Evolutionary conservation across 2,113 vertebrate species (phyloP).

Genomic region (Sinocyclocheilus grahami): DNA sequence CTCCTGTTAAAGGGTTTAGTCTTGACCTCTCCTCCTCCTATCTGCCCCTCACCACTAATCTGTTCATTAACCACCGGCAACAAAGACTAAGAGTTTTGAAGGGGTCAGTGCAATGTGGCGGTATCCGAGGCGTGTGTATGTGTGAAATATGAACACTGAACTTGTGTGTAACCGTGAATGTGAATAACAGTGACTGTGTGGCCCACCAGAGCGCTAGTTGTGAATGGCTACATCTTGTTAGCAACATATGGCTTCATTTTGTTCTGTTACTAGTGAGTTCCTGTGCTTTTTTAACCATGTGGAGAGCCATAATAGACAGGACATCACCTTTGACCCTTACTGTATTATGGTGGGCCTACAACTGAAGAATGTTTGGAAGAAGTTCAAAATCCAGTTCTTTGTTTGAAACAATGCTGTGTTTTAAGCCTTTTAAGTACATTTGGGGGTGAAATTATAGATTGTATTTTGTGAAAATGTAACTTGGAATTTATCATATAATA

Average conservation of each 20-base stretch:
- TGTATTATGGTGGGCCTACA: slow-evolving; percentile 14
- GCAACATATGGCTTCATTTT: slow-evolving; percentile 43
- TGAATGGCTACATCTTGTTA: slow-evolving; percentile 20
- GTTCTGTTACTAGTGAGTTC: slow-evolving; percentile 13
- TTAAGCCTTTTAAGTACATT: not conserved
- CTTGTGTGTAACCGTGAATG: slow-evolving; percentile 58
- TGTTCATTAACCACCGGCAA: slow-evolving; percentile 81
- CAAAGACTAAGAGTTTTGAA: slow-evolving; percentile 73
- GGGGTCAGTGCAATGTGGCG: slow-evolving; percentile 21
- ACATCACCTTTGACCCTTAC: slow-evolving; percentile 38
- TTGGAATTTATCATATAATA: not conserved
- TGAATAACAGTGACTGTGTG: not conserved
- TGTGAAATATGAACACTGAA: slow-evolving; percentile 39
- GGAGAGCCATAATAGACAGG: slow-evolving; percentile 26
- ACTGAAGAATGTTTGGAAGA: slow-evolving; percentile 32
- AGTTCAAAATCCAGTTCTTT: slow-evolving; percentile 34
- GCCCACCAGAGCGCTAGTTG: not conserved
- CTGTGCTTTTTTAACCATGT: slow-evolving; percentile 41
- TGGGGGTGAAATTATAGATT: not conserved
- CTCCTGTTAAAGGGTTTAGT: slow-evolving; percentile 76
- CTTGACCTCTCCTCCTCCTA: slow-evolving; percentile 83
- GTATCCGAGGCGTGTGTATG: slow-evolving; percentile 37
- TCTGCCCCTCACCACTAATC: slow-evolving; percentile 79
- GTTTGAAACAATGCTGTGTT: slow-evolving; percentile 53
- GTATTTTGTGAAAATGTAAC: not conserved